phyloP scores from a whole-genome alignment of 2,888 invertebrate genomes.

The Pedicia rivosa region DNA sequence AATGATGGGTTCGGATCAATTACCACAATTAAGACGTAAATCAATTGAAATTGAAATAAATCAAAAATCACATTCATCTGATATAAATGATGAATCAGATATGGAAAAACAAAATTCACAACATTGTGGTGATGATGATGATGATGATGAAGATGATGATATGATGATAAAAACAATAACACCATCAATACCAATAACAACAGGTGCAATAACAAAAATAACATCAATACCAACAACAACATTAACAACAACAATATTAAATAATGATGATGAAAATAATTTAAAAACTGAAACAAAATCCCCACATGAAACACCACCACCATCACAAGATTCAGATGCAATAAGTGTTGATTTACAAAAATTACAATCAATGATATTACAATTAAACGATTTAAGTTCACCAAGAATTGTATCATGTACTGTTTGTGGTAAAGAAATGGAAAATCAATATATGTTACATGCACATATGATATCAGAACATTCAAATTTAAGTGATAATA shows the following conservation, averaged over 20 bases:
- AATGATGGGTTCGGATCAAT: slow-evolving; percentile 33
- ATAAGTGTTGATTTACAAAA: slow-evolving; percentile 78
- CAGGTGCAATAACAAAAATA: too few relatives aligned
- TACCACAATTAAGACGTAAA: background rate
- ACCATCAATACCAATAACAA: too few relatives aligned
- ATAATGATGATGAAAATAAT: background rate
- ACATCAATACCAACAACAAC: too few relatives aligned
- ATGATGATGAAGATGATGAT: too few relatives aligned
- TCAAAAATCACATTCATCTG: too few relatives aligned
- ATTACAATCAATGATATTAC: slow-evolving; percentile 79
- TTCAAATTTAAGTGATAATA: slow-evolving; percentile 14
- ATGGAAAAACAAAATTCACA: too few relatives aligned
- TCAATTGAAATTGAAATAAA: too few relatives aligned
- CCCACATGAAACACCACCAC: slow-evolving; percentile 4
- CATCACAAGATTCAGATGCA: slow-evolving; percentile 32
- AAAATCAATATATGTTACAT: slow-evolving; percentile 50
- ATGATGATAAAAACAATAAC: too few relatives aligned
- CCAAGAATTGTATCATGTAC: slow-evolving; percentile 41
- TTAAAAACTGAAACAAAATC: slow-evolving; percentile 2
- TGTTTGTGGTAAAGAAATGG: slow-evolving; percentile 54
- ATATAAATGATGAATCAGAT: too few relatives aligned
- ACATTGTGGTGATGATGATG: too few relatives aligned
- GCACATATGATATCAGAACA: slow-evolving; percentile 29
- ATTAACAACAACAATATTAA: too few relatives aligned
- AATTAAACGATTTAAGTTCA: slow-evolving; percentile 64